These are phyloP conservation scores for Scomber scombrus DNA, from an alignment of 2,113 vertebrate genomes.

Conservation along the genomic window DNA sequence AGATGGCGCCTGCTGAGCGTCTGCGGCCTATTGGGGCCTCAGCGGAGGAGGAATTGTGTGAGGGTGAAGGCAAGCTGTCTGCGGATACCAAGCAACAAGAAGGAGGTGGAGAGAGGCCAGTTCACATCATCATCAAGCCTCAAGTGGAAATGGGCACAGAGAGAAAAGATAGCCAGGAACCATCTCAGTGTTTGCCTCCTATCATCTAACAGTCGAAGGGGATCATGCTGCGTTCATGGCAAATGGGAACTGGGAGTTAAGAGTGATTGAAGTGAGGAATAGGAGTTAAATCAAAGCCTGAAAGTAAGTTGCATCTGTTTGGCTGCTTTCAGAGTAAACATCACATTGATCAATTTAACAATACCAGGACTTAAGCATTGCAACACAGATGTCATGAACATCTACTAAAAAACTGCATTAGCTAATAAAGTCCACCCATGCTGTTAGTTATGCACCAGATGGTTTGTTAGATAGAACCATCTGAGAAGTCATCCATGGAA, in stretches of 20 bases:
- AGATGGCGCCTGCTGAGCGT: constrained; percentile 70
- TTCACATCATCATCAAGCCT: constrained; percentile 84
- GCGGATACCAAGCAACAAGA: constrained; percentile 61
- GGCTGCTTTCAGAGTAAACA: too few relatives aligned
- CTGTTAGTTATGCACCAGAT: constrained; percentile 2
- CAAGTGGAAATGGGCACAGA: constrained; percentile 65
- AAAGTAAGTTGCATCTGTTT: constrained; percentile 20
- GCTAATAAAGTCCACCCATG: neutral
- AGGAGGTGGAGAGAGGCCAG: constrained; percentile 70
- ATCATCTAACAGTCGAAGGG: constrained; percentile 59
- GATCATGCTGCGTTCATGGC: constrained; percentile 6
- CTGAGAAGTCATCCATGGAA: too few relatives aligned
- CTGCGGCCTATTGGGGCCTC: constrained; percentile 84
- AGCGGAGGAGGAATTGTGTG: constrained; percentile 76
- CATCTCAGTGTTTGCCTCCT: constrained; percentile 66
- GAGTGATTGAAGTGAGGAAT: neutral
- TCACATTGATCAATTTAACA: neutral
- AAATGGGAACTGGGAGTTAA: constrained; percentile 29
- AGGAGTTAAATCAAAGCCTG: neutral
- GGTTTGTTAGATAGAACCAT: too few relatives aligned
- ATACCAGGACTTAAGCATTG: too few relatives aligned
- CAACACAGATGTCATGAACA: neutral
- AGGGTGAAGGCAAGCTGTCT: constrained; percentile 52
- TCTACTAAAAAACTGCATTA: neutral
- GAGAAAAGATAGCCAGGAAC: constrained; percentile 64